These are phyloP conservation scores for Parus major DNA, from an alignment of 2,113 vertebrate species.

Conservation along the genomic window DNA sequence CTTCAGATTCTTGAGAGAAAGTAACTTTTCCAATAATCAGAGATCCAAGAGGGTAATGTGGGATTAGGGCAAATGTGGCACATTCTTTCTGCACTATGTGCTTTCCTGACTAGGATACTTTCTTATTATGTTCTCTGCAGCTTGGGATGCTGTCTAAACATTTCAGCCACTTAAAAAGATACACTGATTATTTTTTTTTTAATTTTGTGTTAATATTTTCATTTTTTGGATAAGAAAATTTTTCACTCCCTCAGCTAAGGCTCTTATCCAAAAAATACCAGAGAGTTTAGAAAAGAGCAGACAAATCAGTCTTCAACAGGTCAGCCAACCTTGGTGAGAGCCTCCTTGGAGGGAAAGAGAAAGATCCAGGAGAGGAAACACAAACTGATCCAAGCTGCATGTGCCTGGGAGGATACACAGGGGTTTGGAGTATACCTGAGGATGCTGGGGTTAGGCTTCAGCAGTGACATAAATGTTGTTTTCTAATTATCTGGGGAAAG, in stretches of 20 bases:
- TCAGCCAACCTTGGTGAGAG: background rate
- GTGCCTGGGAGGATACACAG: background rate
- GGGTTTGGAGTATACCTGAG: background rate
- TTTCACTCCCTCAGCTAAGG: background rate
- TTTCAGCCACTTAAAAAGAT: background rate
- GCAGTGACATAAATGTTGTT: background rate
- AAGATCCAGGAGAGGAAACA: background rate
- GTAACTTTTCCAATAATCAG: background rate
- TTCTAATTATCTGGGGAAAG: background rate
- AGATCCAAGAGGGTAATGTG: background rate
- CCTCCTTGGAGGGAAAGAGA: background rate
- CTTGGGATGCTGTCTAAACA: background rate
- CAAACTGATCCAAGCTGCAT: background rate
- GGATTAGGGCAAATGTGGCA: background rate
- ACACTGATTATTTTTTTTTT: background rate
- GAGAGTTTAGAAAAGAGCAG: background rate
- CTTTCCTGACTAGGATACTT: background rate
- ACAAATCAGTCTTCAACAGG: background rate
- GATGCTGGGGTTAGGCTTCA: background rate
- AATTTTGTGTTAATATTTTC: background rate
- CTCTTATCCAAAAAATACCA: background rate
- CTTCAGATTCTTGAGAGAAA: background rate
- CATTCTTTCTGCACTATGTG: background rate
- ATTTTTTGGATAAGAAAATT: background rate
- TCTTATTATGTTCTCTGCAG: background rate